phyloP scores from a whole-genome alignment of 2,888 invertebrate species.

The Reticulitermes lucifugus region DNA sequence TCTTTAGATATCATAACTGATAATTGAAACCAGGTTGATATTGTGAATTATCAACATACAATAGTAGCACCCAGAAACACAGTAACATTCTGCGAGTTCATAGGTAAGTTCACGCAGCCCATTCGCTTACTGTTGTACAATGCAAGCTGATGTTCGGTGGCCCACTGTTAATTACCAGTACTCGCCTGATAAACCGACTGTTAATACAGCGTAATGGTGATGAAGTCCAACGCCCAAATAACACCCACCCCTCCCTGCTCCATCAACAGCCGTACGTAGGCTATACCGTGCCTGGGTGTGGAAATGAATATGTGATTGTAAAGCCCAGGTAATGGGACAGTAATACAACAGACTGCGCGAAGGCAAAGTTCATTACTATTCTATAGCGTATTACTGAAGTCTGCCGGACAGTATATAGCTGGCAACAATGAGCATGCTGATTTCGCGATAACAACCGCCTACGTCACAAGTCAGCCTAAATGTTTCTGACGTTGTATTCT shows the following conservation, averaged over 20 bases:
- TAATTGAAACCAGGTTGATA: too few relatives aligned
- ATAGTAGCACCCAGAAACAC: neutral
- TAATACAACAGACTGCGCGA: neutral
- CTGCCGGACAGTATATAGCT: neutral
- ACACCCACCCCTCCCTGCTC: neutral
- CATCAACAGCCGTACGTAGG: neutral
- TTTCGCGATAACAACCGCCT: neutral
- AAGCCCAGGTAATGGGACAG: conserved; percentile 1
- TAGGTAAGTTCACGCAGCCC: neutral
- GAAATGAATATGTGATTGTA: conserved; percentile 17
- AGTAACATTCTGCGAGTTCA: neutral
- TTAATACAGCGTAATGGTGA: conserved; percentile 34
- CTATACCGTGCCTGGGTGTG: neutral
- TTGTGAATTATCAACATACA: too few relatives aligned
- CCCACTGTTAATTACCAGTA: conserved; percentile 7
- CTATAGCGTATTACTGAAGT: neutral
- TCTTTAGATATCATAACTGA: too few relatives aligned
- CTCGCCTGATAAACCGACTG: conserved; percentile 29
- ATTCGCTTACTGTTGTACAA: neutral
- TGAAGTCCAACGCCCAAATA: conserved; percentile 19
- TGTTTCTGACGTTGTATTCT: too few relatives aligned
- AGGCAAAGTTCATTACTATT: conserved; percentile 5
- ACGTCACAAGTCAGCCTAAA: neutral
- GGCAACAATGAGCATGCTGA: neutral
- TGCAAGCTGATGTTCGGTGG: neutral